These are phyloP conservation scores for Cataglyphis livida DNA, from an alignment of 2,888 invertebrate species.

Conservation along the genomic window DNA sequence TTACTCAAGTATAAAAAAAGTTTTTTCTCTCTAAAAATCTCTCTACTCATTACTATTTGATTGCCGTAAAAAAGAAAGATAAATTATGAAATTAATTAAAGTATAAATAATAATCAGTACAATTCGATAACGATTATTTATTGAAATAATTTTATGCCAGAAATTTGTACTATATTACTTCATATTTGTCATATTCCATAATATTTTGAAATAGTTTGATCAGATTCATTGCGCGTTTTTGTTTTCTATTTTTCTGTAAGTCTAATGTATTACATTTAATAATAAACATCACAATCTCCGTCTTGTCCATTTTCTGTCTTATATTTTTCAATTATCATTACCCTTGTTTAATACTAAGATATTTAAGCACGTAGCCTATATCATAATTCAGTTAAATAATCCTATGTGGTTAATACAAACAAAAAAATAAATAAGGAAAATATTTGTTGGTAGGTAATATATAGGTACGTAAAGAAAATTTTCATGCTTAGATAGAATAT, in stretches of 20 bases:
- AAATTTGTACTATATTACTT: conserved; percentile 17
- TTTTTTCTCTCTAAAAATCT: conserved; percentile 1
- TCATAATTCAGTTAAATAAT: conserved; percentile 62
- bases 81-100: conserved; percentile 22
- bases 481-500: conserved; percentile 44
- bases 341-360: conserved; percentile 68
- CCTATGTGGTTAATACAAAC: conserved; percentile 63
- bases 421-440: conserved; percentile 68
- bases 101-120: background rate
- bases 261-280: conserved; percentile 73
- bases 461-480: conserved; percentile 76
- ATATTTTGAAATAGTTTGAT: conserved; percentile 51
- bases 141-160: background rate
- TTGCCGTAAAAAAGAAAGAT: conserved; percentile 9
- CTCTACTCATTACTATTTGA: conserved; percentile 18
- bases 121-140: background rate
- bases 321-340: conserved; percentile 70
- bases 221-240: conserved; percentile 48
- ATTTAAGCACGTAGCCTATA: conserved; percentile 56
- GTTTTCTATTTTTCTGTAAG: conserved; percentile 72
- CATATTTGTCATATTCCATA: conserved; percentile 31
- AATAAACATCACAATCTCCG: conserved; percentile 77
- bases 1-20: background rate
- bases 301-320: conserved; percentile 67
- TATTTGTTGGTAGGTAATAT: conserved; percentile 77